These are phyloP conservation scores for Capreolus pygargus DNA, from an alignment of 2,113 vertebrate species.

Conservation along the genomic window DNA sequence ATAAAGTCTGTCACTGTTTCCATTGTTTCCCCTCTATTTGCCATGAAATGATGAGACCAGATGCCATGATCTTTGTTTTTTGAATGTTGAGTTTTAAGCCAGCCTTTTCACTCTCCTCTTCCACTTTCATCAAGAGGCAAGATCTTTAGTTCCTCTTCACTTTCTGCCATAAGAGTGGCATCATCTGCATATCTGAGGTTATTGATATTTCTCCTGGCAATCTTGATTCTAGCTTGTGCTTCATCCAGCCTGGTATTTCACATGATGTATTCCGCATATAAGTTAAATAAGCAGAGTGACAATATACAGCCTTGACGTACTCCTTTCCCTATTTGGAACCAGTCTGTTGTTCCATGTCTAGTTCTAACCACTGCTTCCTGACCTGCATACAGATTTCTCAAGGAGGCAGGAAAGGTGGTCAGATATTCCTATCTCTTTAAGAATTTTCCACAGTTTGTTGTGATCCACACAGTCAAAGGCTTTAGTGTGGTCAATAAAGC, in stretches of 20 bases:
- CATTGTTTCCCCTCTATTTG: background rate
- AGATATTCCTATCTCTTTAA: background rate
- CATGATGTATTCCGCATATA: background rate
- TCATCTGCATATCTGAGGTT: background rate
- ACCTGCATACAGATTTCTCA: background rate
- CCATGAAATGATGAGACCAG: background rate
- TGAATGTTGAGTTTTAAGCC: background rate
- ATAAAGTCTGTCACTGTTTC: background rate
- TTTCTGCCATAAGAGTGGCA: background rate
- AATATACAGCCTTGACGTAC: background rate
- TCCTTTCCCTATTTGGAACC: background rate
- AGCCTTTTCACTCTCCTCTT: background rate
- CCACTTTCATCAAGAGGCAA: background rate
- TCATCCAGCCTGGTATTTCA: fast-evolving
- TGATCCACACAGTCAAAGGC: background rate
- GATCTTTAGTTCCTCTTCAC: background rate
- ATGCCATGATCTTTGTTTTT: background rate
- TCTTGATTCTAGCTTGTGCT: background rate
- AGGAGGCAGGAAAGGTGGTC: background rate
- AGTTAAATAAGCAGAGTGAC: background rate
- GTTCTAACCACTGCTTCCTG: background rate
- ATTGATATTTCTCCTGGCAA: background rate
- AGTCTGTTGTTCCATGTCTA: background rate
- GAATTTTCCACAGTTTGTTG: background rate
- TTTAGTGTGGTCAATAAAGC: background rate